Conservation (phyloP, 1,140 invertebrate genomes). For the Euura lappo region DNA sequence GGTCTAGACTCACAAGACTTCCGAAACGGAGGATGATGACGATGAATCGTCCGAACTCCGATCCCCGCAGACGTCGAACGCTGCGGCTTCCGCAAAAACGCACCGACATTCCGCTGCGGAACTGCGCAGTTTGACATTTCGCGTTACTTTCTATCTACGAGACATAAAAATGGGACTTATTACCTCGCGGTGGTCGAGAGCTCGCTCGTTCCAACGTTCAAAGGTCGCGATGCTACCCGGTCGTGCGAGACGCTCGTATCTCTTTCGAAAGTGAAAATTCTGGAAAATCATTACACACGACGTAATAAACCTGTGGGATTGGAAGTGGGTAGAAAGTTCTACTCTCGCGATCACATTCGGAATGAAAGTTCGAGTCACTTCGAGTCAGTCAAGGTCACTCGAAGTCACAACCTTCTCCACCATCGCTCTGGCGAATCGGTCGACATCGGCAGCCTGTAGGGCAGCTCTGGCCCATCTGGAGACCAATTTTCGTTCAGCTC, state of each 20-base stretch:
- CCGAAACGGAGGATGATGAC: neutral
- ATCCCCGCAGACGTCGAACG: neutral
- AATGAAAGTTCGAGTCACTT: no score
- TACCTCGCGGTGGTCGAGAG: no score
- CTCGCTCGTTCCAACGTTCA: no score
- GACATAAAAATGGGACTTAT: no score
- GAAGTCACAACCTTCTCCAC: conserved; percentile 34
- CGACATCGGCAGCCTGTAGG: conserved; percentile 25
- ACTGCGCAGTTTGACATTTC: neutral
- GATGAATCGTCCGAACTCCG: no score
- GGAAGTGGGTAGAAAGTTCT: neutral
- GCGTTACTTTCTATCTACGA: no score
- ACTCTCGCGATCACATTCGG: neutral
- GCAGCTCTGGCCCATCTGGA: conserved; percentile 16
- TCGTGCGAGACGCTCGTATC: neutral
- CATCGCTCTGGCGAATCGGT: conserved; percentile 30
- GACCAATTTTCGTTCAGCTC: conserved; percentile 63
- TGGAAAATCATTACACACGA: neutral
- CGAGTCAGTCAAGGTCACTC: neutral
- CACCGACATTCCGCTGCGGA: neutral
- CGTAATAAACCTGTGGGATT: neutral
- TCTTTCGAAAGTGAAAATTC: conserved; percentile 7
- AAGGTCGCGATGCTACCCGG: neutral
- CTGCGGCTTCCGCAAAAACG: neutral
- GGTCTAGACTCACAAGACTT: neutral